Base-by-base conservation (phyloP, 1,140 invertebrate genomes). In the Metopolophium dirhodum region DNA sequence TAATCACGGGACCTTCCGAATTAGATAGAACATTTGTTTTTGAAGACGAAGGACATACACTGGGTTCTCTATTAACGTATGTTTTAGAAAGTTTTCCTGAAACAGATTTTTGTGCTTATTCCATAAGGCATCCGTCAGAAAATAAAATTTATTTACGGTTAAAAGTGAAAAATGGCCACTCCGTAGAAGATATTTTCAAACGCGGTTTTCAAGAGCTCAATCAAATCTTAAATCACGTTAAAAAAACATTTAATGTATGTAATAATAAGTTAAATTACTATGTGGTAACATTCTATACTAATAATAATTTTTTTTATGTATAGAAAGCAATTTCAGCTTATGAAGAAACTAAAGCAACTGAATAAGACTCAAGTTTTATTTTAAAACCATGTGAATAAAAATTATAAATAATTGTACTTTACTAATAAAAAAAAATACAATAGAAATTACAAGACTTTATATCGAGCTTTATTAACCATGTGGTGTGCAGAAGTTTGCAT, bases 391-490 rank as follows among this genome's bases (percentile, higher is more conserved):
- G 26, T 57, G 54, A 54, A 89, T 41, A 90, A 51, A 88, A 49
- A 41, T 47, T 90, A 41, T 41, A 90, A 51, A 88, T n/a, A 41
- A 57, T 49, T 90, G 51, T 90, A 30, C 18, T 90, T 68, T 47
- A 45, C 3, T 90, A 90, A 37, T 54, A 57, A 57, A 49, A 61
- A 90, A 14, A 54, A 57, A 23, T 89, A 54, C 49, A 68, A 90
- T 68, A 47, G 26, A 2, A 68, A 35, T 91, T 97, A 99, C 94
- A 99, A 95, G 95, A 99, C 99, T 96, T 99, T 99, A 95, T 99
- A 99, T 95, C 99, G 96, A 88, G 98, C 98, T 95, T 98, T 98
- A 95, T 98, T 99, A 95, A 97, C 97, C 94, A 97, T 97, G 96
- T 97, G 98, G 96, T 97, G 97, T 2, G 97, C 96, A 1, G 97